These are phyloP conservation scores for Lepetodrilus schrolli DNA, from an alignment of 2,888 invertebrate genomes.

Conservation along the genomic window DNA sequence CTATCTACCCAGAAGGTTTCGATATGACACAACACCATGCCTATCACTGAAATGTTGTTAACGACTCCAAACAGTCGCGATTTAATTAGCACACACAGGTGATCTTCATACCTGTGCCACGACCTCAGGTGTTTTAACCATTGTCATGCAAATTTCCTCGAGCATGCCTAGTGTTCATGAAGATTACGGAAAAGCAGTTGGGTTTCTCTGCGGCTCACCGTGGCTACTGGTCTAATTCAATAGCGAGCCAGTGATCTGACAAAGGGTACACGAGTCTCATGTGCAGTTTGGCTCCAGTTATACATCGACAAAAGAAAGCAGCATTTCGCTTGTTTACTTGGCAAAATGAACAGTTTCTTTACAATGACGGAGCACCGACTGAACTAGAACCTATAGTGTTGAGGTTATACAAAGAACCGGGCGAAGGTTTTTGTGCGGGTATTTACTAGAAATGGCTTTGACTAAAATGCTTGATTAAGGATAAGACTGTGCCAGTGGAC, in stretches of 20 bases:
- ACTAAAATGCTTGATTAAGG: not conserved
- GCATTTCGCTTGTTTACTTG: slow-evolving; percentile 14
- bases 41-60: not conserved
- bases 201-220: not conserved
- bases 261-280: not conserved
- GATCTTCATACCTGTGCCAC: slow-evolving; percentile 10
- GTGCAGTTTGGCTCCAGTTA: slow-evolving; percentile 17
- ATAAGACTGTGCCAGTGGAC: not conserved
- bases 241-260: not conserved
- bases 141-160: slow-evolving; percentile 20
- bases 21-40: too few species aligned
- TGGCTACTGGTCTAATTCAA: not conserved
- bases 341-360: slow-evolving; percentile 25
- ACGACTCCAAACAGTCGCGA: not conserved
- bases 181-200: not conserved
- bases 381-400: not conserved
- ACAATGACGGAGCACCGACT: not conserved
- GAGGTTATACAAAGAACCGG: not conserved
- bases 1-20: too few species aligned
- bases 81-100: slow-evolving; percentile 13
- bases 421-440: not conserved
- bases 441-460: not conserved
- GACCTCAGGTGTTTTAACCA: slow-evolving; percentile 15
- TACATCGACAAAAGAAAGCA: slow-evolving; percentile 9
- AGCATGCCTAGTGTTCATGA: not conserved